These are phyloP conservation scores for Eueremaeus valkanovi DNA, from an alignment of 2,888 invertebrate species.

Conservation along the genomic window DNA sequence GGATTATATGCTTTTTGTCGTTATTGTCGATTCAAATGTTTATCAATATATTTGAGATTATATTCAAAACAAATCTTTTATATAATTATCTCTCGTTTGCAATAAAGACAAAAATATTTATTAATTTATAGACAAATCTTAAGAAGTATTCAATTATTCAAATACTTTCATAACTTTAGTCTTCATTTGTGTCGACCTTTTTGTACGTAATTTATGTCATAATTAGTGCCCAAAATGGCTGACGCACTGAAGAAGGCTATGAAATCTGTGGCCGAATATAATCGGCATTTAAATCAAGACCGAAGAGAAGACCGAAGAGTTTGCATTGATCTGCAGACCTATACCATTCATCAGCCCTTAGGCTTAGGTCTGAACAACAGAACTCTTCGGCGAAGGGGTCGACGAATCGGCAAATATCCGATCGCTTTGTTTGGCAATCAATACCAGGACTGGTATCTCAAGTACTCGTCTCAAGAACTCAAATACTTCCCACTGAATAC, in stretches of 20 bases:
- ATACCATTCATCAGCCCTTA: conserved; percentile 70
- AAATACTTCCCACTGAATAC: conserved; percentile 91
- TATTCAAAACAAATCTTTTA: not conserved
- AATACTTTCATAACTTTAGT: not conserved
- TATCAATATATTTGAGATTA: conserved; percentile 23
- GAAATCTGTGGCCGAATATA: conserved; percentile 82
- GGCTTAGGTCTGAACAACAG: conserved; percentile 49
- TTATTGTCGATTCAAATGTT: not conserved
- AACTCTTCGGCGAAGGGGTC: conserved; percentile 16
- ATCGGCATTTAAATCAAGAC: conserved; percentile 72
- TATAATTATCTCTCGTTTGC: too few relatives aligned
- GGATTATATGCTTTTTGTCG: too few relatives aligned
- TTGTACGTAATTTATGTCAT: conserved; percentile 1
- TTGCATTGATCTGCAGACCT: conserved; percentile 87
- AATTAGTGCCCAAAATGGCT: conserved; percentile 10
- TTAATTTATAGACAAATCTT: not conserved
- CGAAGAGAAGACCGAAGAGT: conserved; percentile 69
- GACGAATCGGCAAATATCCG: conserved; percentile 64
- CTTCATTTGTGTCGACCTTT: not conserved
- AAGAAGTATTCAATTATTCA: not conserved
- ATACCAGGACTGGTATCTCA: conserved; percentile 78
- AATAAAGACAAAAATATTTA: not conserved
- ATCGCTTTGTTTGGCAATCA: conserved; percentile 94
- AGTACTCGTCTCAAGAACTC: conserved; percentile 76
- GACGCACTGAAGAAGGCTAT: conserved; percentile 58